Evolutionary conservation across 2,797 vertebrate genomes (phyloP), one percentile per base, ranked within the genome.

Genomic region (Aulostomus chinensis): DNA sequence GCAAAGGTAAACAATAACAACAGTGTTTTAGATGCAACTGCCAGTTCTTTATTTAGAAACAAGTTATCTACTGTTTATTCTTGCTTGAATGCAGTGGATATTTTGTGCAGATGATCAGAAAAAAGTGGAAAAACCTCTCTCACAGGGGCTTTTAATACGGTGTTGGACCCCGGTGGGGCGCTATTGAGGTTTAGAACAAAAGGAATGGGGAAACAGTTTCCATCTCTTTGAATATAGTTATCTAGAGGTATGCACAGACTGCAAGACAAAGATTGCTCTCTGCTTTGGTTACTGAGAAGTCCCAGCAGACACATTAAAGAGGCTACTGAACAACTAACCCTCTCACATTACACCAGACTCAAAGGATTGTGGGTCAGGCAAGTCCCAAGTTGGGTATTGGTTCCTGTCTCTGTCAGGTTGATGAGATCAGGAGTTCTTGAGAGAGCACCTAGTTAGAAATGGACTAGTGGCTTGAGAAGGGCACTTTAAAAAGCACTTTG

Each of bases 361-460:
- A 22, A 48, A 51, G 42, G 42, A 61, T 60, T 70, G 46, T 45
- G 51, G 63, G 57, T 55, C 58, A 53, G 58, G 39, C 9, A 70
- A 65, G 3, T 64, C 55, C 57, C 48, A 13, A 4, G 39, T 6
- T n/a, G 32, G 39, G 36, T 61, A 38, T 68, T 18, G 40, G 22
- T 58, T 62, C 31, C 45, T 31, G 13, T 20, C 12, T 52, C 13
- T 8, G n/a, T 20, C 20, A 48, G 37, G 26, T 26, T 12, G 15
- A 39, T 34, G 45, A 58, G 37, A 42, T 68, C n/a, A 50, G 28
- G 16, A 41, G 36, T 13, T 32, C 15, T 22, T 18, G 7, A 22
- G 33, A 22, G 29, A 32, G 12, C 14, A 10, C 25, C 47, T 24
- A 14, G 14, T 8, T n/a, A n/a, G n/a, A n/a, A n/a, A n/a, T n/a